Evolutionary conservation across 2,888 invertebrate species (phyloP).

Genomic region (Erebia epiphron): DNA sequence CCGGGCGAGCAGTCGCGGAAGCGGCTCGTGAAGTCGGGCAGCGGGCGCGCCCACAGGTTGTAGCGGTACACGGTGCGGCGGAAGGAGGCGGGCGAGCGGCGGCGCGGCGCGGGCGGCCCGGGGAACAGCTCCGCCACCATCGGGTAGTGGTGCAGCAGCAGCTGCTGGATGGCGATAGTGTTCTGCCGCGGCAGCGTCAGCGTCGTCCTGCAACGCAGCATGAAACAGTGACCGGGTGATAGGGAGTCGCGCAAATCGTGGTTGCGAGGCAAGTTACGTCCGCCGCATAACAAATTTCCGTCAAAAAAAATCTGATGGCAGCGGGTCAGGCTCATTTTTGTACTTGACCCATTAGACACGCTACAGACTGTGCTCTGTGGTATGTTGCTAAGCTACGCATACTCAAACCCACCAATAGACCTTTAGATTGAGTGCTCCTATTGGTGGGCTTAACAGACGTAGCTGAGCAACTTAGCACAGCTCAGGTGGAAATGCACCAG

Average conservation of each 20-base stretch:
- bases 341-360: too few relatives aligned
- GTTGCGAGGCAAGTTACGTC: too few relatives aligned
- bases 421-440: too few relatives aligned
- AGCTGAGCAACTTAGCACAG: too few relatives aligned
- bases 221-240: not conserved
- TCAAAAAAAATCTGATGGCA: too few relatives aligned
- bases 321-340: too few relatives aligned
- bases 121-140: constrained; percentile 59
- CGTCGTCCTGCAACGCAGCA: constrained; percentile 83
- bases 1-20: constrained; percentile 89
- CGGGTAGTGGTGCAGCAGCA: constrained; percentile 78
- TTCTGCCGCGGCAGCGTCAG: constrained; percentile 85
- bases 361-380: too few relatives aligned
- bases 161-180: constrained; percentile 83
- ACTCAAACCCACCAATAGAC: too few relatives aligned
- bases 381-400: too few relatives aligned
- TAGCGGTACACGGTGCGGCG: constrained; percentile 89
- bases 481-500: too few relatives aligned
- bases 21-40: constrained; percentile 87
- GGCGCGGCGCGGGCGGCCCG: constrained; percentile 52
- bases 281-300: too few relatives aligned
- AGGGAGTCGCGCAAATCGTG: not conserved
- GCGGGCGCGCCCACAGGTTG: constrained; percentile 88
- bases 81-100: constrained; percentile 73
- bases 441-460: too few relatives aligned